Conservation (phyloP, 2,888 invertebrate species). For the Eupithecia vulgata region DNA sequence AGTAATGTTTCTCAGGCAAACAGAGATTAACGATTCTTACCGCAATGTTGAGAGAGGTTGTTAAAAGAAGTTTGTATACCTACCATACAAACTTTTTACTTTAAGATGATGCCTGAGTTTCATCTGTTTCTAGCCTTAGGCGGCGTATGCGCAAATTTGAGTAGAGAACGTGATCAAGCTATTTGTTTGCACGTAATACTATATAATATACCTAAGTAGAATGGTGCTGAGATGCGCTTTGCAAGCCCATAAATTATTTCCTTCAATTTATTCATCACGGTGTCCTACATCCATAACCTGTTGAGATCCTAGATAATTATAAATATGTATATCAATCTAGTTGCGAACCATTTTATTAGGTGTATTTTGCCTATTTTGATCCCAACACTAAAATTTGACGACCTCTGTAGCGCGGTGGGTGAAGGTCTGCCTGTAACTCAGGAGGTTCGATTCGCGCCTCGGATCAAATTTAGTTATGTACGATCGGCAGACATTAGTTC, state of each 20-base stretch:
- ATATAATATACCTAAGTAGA: background rate
- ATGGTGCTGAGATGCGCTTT: conserved; percentile 47
- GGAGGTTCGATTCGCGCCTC: too few relatives aligned
- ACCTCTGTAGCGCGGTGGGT: too few relatives aligned
- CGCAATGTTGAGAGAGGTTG: background rate
- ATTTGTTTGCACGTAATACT: conserved; percentile 51
- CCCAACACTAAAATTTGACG: too few relatives aligned
- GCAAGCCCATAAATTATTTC: conserved; percentile 48
- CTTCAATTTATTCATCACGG: conserved; percentile 40
- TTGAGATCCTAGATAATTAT: conserved; percentile 11
- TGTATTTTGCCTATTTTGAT: too few relatives aligned
- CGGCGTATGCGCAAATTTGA: conserved; percentile 22
- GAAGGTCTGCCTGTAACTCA: too few relatives aligned
- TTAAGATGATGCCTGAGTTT: background rate
- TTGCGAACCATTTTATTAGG: conserved; percentile 2
- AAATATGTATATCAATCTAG: background rate
- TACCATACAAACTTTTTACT: background rate
- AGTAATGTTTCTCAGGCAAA: background rate
- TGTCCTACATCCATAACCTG: conserved; percentile 44
- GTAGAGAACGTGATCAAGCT: conserved; percentile 58
- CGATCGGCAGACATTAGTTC: too few relatives aligned
- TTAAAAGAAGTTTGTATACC: background rate
- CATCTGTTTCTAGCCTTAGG: conserved; percentile 24
- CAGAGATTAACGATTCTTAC: background rate
- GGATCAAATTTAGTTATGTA: too few relatives aligned